Evolutionary conservation across 1,140 invertebrate species (phyloP).

Genomic region (Heliconius hewitsoni): DNA sequence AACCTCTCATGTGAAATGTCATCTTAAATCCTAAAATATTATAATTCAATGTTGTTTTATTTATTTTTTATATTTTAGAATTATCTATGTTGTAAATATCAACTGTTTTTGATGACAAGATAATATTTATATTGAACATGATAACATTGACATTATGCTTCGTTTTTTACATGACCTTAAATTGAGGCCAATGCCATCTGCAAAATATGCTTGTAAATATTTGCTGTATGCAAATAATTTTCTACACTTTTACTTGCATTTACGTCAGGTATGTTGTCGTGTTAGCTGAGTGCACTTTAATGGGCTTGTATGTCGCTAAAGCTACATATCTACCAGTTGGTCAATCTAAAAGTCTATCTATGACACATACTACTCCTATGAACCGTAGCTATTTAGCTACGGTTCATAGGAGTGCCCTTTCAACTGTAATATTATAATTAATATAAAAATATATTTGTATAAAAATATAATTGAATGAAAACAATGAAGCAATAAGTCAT

Average conservation of each 20-base stretch:
- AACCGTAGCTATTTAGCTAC: background rate
- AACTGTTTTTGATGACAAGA: background rate
- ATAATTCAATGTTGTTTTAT: too few relatives aligned
- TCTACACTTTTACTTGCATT: background rate
- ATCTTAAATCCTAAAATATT: too few relatives aligned
- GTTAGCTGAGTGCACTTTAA: background rate
- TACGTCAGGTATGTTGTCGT: background rate
- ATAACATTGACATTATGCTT: conserved; percentile 21
- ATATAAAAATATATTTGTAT: background rate
- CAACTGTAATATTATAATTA: background rate
- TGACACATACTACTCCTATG: background rate
- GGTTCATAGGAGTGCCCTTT: background rate
- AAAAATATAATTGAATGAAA: background rate
- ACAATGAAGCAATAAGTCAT: conserved; percentile 24
- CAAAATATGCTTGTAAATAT: background rate
- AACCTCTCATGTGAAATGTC: too few relatives aligned
- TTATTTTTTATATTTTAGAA: background rate
- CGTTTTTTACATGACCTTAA: conserved; percentile 14
- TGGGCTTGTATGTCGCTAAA: background rate
- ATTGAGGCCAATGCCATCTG: conserved; percentile 25
- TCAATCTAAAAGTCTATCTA: background rate
- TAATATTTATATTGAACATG: conserved; percentile 13
- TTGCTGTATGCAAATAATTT: background rate
- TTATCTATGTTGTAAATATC: background rate
- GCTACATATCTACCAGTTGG: background rate